Evolutionary conservation across 2,888 invertebrate species (phyloP).

Genomic region (Leptogaster cylindrica): DNA sequence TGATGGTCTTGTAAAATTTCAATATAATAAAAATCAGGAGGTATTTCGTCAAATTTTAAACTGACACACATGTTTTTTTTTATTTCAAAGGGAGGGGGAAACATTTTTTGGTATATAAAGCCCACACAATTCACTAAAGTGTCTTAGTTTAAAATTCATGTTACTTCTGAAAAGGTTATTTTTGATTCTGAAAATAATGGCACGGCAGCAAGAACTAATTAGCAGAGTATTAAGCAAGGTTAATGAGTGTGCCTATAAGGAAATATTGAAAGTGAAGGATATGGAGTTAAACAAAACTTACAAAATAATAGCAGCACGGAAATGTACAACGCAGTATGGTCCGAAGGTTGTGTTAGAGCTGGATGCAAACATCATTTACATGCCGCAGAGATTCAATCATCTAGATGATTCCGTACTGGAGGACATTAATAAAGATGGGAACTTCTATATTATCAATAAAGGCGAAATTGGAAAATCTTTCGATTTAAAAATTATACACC

Average conservation of each 20-base stretch:
- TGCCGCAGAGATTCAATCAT: too few species aligned
- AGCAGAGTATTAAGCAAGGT: neutral
- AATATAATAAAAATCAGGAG: too few species aligned
- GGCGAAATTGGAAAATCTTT: too few species aligned
- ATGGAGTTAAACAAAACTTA: neutral
- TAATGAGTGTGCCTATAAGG: neutral
- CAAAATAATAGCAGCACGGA: neutral
- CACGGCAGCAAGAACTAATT: neutral
- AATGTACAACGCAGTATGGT: conserved; percentile 2
- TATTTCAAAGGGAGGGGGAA: conserved; percentile 9
- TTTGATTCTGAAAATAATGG: neutral
- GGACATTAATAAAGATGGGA: too few species aligned
- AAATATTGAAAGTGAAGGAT: neutral
- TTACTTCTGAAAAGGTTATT: neutral
- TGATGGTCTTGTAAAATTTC: too few species aligned
- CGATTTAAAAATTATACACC: too few species aligned
- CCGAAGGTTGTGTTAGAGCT: neutral
- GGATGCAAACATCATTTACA: too few species aligned
- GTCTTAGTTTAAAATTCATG: too few species aligned
- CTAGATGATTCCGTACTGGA: too few species aligned
- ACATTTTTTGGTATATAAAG: neutral
- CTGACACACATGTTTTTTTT: neutral
- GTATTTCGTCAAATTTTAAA: neutral
- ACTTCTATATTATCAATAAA: too few species aligned
- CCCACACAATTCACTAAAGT: too few species aligned